Base-by-base conservation (phyloP, 2,797 vertebrate species). In the Gallinago stenura region DNA sequence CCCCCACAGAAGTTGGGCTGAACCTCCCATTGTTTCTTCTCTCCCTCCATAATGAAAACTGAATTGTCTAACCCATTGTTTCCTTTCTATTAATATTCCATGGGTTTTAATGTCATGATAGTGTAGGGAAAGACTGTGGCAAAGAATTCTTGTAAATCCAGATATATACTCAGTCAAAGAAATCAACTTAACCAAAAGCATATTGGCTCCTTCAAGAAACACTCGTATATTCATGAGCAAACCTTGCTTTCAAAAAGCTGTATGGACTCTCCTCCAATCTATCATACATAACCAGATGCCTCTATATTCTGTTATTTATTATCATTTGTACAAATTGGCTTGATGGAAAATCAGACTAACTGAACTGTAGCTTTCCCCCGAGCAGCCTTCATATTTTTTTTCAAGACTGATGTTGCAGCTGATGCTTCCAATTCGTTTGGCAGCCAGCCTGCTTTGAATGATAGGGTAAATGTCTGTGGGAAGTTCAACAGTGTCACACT, bases 61-160 rank as follows among this genome's bases (percentile, higher is more conserved):
- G 62, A 82, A 77, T 90, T 96, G 90, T 92, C 22, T 69, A 91
- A 58, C 30, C 51, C 9, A 6, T 58, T 93, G 31, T 90, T 93
- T 91, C 58, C 43, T 66, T 93, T 66, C 31, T 60, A 4, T 51
- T 83, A 72, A 66, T 73, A 33, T 6, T 61, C 12, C 20, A 14
- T 78, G 25, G 79, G 90, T 93, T 73, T 51, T 66, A 84, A 19
- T 31, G 30, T 70, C 20, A 0, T 54, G 54, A 54, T 76, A 86
- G 8, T 31, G 46, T 54, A 37, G 39, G 33, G 54, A 51, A 86
- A 54, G 45, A 31, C 39, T 31, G 9, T 41, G 41, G 41, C 41
- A 76, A 87, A 87, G 56, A 83, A 39, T 2, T 58, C 8, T 31
- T 75, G n/a, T 60, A 76, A 95, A 94, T 37, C 46, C 81, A 89